These are phyloP conservation scores for Odontomachus brunneus DNA, from an alignment of 1,140 invertebrate genomes.

Conservation along the genomic window DNA sequence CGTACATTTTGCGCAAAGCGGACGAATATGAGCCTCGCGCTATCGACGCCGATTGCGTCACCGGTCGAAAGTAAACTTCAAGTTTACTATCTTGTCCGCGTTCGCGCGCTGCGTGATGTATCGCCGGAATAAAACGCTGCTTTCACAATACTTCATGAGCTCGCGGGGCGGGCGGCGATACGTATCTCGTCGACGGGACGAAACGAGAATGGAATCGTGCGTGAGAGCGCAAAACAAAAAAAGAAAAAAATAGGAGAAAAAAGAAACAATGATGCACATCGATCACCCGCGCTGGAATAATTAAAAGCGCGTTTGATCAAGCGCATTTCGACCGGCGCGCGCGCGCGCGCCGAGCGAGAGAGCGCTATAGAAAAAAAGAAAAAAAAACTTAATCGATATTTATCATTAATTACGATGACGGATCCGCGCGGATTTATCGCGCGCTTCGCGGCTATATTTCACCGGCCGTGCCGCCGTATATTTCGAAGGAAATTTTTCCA, in stretches of 20 bases:
- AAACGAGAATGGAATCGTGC: slow-evolving; percentile 43
- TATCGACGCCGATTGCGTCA: slow-evolving; percentile 9
- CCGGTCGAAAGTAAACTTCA: slow-evolving; percentile 18
- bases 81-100: slow-evolving; percentile 31
- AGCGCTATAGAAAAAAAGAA: background rate
- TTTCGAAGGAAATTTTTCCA: slow-evolving; percentile 63
- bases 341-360: too few relatives aligned
- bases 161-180: slow-evolving; percentile 4
- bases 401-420: slow-evolving; percentile 68
- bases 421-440: slow-evolving; percentile 63
- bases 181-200: slow-evolving; percentile 22
- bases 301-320: slow-evolving; percentile 35
- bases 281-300: slow-evolving; percentile 31
- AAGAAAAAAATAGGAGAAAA: too few relatives aligned
- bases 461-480: slow-evolving; percentile 63
- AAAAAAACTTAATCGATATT: slow-evolving; percentile 54
- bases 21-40: background rate
- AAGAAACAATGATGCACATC: slow-evolving; percentile 33
- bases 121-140: slow-evolving; percentile 11
- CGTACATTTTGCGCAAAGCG: background rate
- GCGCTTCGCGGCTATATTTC: slow-evolving; percentile 63
- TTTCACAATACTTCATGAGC: slow-evolving; percentile 42
- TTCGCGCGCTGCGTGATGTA: slow-evolving; percentile 25
- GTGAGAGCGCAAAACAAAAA: background rate
- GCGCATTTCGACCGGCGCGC: slow-evolving; percentile 5